Percentiles rank a stretch among this genome's conserved stretches.
phyloP scores from a whole-genome alignment of 2,888 invertebrate genomes.

The Nipponacmea schrenckii region DNA sequence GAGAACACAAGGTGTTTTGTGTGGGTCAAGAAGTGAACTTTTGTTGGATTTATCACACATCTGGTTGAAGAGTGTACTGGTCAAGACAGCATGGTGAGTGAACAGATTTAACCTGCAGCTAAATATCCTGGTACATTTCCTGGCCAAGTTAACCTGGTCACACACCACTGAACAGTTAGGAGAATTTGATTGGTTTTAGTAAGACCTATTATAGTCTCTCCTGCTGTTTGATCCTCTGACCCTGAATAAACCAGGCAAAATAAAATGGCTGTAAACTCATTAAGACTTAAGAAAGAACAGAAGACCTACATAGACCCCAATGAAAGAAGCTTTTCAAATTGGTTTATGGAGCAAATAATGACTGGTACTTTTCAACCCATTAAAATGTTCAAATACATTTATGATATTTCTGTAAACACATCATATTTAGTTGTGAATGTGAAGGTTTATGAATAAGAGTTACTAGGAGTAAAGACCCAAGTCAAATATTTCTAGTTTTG shows the following conservation, averaged over 20 bases:
- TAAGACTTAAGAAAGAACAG: neutral
- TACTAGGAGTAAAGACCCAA: no score
- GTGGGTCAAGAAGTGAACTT: slow-evolving; percentile 3
- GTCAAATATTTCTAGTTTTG: no score
- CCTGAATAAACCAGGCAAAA: slow-evolving; percentile 5
- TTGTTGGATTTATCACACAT: slow-evolving; percentile 3
- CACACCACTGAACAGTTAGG: neutral
- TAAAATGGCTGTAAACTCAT: neutral
- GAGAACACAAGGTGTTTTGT: neutral
- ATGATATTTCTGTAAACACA: no score
- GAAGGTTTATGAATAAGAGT: no score
- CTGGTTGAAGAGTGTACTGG: neutral
- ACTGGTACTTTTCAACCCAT: slow-evolving; percentile 1
- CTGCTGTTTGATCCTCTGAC: neutral
- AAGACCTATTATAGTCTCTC: neutral
- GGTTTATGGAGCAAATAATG: slow-evolving; percentile 5
- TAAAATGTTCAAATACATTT: neutral
- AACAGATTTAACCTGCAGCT: slow-evolving; percentile 8
- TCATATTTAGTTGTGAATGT: no score
- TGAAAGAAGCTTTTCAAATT: neutral
- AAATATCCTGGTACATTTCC: slow-evolving; percentile 3
- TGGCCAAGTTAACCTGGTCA: neutral
- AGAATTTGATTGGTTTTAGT: slow-evolving; percentile 8
- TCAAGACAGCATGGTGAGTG: slow-evolving; percentile 6
- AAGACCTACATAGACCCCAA: slow-evolving; percentile 1